These are phyloP conservation scores for Remorina albescens DNA, from an alignment of 2,797 vertebrate species.

Conservation along the genomic window DNA sequence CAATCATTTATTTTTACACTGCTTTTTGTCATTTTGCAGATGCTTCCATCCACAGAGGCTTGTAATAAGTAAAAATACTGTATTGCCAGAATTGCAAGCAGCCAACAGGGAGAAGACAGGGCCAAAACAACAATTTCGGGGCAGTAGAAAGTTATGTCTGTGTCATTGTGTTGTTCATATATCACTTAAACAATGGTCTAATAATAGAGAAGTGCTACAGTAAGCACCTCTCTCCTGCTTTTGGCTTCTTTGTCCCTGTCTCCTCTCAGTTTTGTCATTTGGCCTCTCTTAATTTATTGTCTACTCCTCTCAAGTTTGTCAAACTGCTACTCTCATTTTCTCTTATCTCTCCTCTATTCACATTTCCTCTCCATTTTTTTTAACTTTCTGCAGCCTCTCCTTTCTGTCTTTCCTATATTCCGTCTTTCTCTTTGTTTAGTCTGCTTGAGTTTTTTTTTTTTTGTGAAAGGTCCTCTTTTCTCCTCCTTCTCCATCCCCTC, in stretches of 20 bases:
- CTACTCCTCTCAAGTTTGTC: slow-evolving; percentile 31
- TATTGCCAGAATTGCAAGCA: slow-evolving; percentile 22
- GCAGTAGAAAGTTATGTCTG: slow-evolving; percentile 20
- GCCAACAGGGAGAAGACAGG: slow-evolving; percentile 22
- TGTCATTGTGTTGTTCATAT: slow-evolving; percentile 43
- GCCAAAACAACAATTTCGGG: slow-evolving; percentile 29
- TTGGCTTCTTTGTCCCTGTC: slow-evolving; percentile 15
- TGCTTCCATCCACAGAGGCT: slow-evolving; percentile 40
- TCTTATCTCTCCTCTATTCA: slow-evolving; percentile 14
- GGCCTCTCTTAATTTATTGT: slow-evolving; percentile 28
- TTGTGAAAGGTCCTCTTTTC: not conserved
- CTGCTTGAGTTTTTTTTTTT: slow-evolving; percentile 9
- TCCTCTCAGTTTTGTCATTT: slow-evolving; percentile 37
- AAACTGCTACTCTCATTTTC: slow-evolving; percentile 18
- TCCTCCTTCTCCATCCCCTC: not conserved
- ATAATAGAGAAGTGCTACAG: slow-evolving; percentile 44
- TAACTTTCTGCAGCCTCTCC: slow-evolving; percentile 5
- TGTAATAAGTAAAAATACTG: slow-evolving; percentile 47
- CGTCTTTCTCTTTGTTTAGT: slow-evolving; percentile 28
- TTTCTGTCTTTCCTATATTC: not conserved
- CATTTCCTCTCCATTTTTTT: slow-evolving; percentile 6
- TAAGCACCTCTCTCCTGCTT: slow-evolving; percentile 22
- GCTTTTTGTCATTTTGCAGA: slow-evolving; percentile 55
- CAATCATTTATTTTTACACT: slow-evolving; percentile 53
- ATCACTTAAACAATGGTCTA: slow-evolving; percentile 43